Evolutionary conservation across 37 sponge, comb jelly and placozoan genomes (phyloP).

Genomic region (Dysidea cf. avara): DNA sequence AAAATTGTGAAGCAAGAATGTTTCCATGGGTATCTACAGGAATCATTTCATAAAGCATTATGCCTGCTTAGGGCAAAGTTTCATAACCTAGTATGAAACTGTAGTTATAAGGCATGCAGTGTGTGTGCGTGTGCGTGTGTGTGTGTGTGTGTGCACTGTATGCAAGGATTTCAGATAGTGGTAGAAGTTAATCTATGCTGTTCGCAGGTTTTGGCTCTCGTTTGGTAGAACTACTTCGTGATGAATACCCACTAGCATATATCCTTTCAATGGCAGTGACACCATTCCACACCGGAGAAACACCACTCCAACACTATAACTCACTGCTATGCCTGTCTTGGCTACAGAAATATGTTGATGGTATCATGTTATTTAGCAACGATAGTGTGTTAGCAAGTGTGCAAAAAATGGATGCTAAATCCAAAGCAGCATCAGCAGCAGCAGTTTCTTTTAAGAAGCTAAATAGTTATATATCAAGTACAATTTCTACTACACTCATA

Average conservation of each 20-base stretch:
- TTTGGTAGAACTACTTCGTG: conserved; percentile 59
- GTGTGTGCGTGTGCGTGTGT: too few species aligned
- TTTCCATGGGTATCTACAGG: too few species aligned
- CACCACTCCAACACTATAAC: conserved; percentile 92
- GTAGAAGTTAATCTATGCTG: too few species aligned
- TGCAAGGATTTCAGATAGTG: too few species aligned
- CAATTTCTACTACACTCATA: conserved; percentile 37
- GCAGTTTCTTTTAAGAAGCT: conserved; percentile 40
- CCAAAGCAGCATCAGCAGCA: background rate
- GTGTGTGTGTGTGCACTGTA: too few species aligned
- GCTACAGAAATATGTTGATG: conserved; percentile 69
- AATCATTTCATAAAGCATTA: too few species aligned
- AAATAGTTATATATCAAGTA: conserved; percentile 31
- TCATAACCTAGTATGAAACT: too few species aligned
- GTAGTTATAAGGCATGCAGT: too few species aligned
- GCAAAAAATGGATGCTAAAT: too few species aligned
- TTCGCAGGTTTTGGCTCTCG: conserved; percentile 62
- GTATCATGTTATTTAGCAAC: conserved; percentile 69
- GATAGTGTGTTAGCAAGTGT: too few species aligned
- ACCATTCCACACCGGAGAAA: conserved; percentile 76
- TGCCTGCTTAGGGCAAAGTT: too few species aligned
- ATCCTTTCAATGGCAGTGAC: conserved; percentile 68
- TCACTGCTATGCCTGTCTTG: conserved; percentile 60
- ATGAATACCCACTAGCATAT: conserved; percentile 56
- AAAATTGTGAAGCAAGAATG: too few species aligned